phyloP scores from a whole-genome alignment of 2,113 vertebrate species.

The Anhinga anhinga region DNA sequence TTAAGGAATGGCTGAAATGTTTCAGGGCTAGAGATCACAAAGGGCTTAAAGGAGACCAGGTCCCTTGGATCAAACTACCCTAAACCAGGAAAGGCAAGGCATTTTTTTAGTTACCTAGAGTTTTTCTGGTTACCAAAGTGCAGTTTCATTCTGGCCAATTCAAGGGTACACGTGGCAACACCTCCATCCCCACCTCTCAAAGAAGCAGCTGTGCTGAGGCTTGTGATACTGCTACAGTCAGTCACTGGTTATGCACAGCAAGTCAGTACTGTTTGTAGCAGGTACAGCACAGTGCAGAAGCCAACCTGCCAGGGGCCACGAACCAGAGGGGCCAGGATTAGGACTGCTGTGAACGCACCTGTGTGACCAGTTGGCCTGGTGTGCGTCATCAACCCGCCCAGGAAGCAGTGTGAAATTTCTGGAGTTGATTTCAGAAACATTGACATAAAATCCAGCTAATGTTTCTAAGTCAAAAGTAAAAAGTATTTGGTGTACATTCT shows the following conservation, averaged over 20 bases:
- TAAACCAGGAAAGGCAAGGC: neutral
- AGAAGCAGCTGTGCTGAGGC: neutral
- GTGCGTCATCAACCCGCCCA: no score
- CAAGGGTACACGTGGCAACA: neutral
- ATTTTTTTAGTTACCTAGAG: neutral
- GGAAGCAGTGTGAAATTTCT: neutral
- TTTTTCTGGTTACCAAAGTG: fast-evolving
- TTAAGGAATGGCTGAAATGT: neutral
- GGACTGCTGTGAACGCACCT: fast-evolving
- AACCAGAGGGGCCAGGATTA: neutral
- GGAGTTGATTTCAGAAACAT: neutral
- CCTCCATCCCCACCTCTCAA: neutral
- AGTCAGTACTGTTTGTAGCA: fast-evolving
- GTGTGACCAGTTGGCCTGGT: fast-evolving
- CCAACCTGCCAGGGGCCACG: fast-evolving
- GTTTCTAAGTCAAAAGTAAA: neutral
- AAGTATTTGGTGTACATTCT: neutral
- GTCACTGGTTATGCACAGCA: fast-evolving
- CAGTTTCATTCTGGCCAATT: neutral
- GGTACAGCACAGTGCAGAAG: fast-evolving
- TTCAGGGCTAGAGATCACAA: neutral
- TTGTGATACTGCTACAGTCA: fast-evolving
- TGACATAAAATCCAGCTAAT: neutral
- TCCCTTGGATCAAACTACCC: neutral
- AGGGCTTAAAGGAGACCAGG: neutral